Percentiles rank a stretch among this genome's conserved stretches.
Conservation (phyloP, 2,888 invertebrate species). For the Dione vanillae region DNA sequence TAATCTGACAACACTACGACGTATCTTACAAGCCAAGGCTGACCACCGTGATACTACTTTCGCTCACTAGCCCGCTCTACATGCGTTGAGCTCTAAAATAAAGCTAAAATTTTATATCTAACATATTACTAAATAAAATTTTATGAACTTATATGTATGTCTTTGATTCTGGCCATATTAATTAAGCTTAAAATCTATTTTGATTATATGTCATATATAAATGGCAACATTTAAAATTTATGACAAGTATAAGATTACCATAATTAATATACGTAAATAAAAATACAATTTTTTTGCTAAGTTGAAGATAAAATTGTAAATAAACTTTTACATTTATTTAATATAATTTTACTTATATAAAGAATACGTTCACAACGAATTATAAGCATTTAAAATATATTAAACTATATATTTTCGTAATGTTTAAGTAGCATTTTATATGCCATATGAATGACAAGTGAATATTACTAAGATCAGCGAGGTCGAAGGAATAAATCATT, state of each 20-base stretch:
- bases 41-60: slow-evolving; percentile 75
- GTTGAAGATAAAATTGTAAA: not conserved
- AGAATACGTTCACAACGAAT: too few species aligned
- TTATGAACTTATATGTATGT: not conserved
- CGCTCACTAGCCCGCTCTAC: slow-evolving; percentile 58
- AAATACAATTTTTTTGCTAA: too few species aligned
- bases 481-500: slow-evolving; percentile 50
- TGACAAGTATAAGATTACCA: too few species aligned
- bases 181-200: not conserved
- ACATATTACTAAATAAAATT: slow-evolving; percentile 8
- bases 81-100: slow-evolving; percentile 44
- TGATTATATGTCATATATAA: too few species aligned
- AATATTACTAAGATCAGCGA: slow-evolving; percentile 52
- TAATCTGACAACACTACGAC: slow-evolving; percentile 45
- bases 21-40: slow-evolving; percentile 68
- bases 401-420: not conserved
- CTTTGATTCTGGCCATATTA: not conserved
- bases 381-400: not conserved
- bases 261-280: too few species aligned
- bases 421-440: slow-evolving; percentile 28
- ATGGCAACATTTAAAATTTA: too few species aligned
- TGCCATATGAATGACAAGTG: slow-evolving; percentile 21
- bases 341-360: too few species aligned
- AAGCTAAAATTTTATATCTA: slow-evolving; percentile 28
- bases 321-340: not conserved